Evolutionary conservation across 2,888 invertebrate genomes (phyloP), one percentile per base, ranked within the genome.

Genomic region (Oligia fasciuncula): DNA sequence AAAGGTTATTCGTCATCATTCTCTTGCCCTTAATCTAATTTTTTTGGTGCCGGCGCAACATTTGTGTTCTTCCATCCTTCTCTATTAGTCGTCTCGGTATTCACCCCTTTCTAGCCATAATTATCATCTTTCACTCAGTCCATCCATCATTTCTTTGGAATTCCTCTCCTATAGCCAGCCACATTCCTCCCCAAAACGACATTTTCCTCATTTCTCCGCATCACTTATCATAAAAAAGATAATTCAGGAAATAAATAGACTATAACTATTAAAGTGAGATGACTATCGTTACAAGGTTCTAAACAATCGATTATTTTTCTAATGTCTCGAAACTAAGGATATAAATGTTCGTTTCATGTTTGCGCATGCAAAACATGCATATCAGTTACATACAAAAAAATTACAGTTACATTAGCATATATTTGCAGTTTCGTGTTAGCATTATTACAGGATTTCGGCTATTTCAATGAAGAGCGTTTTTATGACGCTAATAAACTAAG

Each of bases 301-400:
- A 0, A 63, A 29, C 1, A 57, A 83, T 77, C 29, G 8, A 57
- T 65, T 1, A 0, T 70, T 70, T 85, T 49, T 29, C 14, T 66
- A 80, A 73, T 35, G 60, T 29, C 4, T 49, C 65, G 69, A 74
- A 71, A 69, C 60, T 73, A 54, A 43, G 29, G 60, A 65, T 65
- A 60, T 51, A 54, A 84, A 66, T 65, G 46, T 46, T 62, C 6
- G n/a, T 67, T 51, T 67, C 73, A 63, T 71, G 71, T 82, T 82
- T 62, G 17, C 51, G 14, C 29, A 70, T 63, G 57, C 63, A 73
- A 65, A 86, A 65, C 73, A 72, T 43, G 73, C 46, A 54, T 78
- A 86, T 84, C 84, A 73, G 69, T 84, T 71, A 69, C 87, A 83
- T 62, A 60, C 79, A 74, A 74, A 49, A 54, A 78, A 62, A 86